phyloP scores from a whole-genome alignment of 2,888 invertebrate genomes.

The Acanthacorydalis orientalis region DNA sequence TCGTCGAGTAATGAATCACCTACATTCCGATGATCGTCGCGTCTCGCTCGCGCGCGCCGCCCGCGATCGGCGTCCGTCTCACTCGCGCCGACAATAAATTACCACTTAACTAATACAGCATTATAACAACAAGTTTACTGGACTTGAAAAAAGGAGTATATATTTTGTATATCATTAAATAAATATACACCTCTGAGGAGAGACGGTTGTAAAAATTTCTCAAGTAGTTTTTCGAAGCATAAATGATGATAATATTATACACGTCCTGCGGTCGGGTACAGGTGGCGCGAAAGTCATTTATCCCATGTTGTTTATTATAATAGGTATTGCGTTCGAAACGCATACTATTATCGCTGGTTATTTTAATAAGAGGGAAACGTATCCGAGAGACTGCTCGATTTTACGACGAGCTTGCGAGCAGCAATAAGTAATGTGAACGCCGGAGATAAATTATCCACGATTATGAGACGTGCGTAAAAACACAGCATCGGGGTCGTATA shows the following conservation, averaged over 20 bases:
- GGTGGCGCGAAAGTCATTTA: neutral
- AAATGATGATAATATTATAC: slow-evolving; percentile 1
- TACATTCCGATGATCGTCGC: slow-evolving; percentile 19
- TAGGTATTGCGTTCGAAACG: too few relatives aligned
- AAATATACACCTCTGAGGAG: neutral
- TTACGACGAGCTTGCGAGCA: too few relatives aligned
- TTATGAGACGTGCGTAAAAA: too few relatives aligned
- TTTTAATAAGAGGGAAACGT: too few relatives aligned
- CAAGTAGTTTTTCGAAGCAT: neutral
- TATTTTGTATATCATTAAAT: slow-evolving; percentile 3
- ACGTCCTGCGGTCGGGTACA: neutral
- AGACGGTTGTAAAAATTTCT: slow-evolving; percentile 1
- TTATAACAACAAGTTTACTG: slow-evolving; percentile 4
- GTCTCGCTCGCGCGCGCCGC: neutral
- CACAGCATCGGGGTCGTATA: too few relatives aligned
- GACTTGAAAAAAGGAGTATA: slow-evolving; percentile 1
- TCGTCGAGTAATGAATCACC: slow-evolving; percentile 27
- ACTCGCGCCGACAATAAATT: neutral
- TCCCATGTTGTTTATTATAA: too few relatives aligned
- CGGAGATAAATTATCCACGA: too few relatives aligned
- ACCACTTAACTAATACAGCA: slow-evolving; percentile 3
- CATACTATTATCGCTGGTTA: too few relatives aligned
- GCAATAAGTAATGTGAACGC: too few relatives aligned
- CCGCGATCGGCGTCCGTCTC: neutral
- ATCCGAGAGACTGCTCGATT: too few relatives aligned